Percentiles rank a stretch among this genome's conserved stretches.
Evolutionary conservation across 2,888 invertebrate species (phyloP).

Genomic region (Dynastes tityus): DNA sequence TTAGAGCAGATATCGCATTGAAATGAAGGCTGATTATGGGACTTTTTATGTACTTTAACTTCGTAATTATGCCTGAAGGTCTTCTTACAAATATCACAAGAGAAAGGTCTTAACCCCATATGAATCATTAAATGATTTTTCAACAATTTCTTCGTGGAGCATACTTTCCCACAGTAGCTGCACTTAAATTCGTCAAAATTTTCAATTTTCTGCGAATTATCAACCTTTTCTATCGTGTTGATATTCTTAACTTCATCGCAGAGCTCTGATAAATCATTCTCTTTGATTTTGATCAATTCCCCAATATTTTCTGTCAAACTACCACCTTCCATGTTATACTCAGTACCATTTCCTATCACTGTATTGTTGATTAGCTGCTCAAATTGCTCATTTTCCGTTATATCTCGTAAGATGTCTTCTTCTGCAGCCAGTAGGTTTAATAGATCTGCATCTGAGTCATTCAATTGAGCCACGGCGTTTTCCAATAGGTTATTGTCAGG

Average conservation of each 20-base stretch:
- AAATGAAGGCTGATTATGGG: constrained; percentile 74
- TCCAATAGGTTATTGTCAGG: constrained; percentile 61
- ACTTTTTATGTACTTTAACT: constrained; percentile 70
- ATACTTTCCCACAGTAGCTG: constrained; percentile 63
- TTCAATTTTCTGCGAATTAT: constrained; percentile 55
- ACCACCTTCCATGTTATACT: not conserved
- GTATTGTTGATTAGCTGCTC: constrained; percentile 63
- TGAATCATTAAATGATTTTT: constrained; percentile 66
- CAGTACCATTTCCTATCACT: not conserved
- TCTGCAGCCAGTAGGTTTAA: constrained; percentile 66
- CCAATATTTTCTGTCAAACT: not conserved
- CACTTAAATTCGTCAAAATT: constrained; percentile 61
- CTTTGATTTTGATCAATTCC: constrained; percentile 20
- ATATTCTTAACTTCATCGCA: constrained; percentile 3
- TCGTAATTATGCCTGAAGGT: constrained; percentile 65
- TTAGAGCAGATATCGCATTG: constrained; percentile 76
- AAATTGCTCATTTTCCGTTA: constrained; percentile 66
- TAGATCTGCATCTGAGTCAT: constrained; percentile 66
- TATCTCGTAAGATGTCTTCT: constrained; percentile 67
- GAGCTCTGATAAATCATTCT: constrained; percentile 21
- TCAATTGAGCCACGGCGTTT: constrained; percentile 64
- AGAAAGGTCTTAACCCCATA: constrained; percentile 61
- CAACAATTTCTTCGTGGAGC: constrained; percentile 64
- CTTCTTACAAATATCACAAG: constrained; percentile 66
- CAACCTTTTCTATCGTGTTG: not conserved